Evolutionary conservation across 92 coral and sea anemone species (phyloP), one percentile per base, ranked within the genome.

Genomic region (Porites rus): DNA sequence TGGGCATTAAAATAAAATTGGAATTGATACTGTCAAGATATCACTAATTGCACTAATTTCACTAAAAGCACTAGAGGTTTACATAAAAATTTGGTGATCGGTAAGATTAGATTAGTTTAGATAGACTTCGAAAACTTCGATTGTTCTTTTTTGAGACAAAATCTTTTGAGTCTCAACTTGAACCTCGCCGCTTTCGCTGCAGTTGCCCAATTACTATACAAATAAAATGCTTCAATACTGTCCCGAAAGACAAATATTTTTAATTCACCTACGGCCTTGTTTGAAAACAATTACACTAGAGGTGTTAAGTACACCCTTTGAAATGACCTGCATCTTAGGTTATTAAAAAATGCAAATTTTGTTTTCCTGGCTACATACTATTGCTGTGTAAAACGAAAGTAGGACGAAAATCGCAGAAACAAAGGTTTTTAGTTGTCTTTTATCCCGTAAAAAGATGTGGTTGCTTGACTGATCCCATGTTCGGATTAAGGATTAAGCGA

Each of bases 271-370:
- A 7, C 4, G 50, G 51, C n/a, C 81, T 1, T 38, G 28, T 38
- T 16, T n/a, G 50, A 62, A 64, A 78, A 64, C 72, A 78, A 38
- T 78, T 25, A 12, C 59, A 19, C 38, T 69, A 38, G 25, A 63
- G 82, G 60, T 63, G 67, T 59, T 25, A 76, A 76, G 24, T 28
- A 59, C 5, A 11, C 20, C 59, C 72, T 77, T 78, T 46, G 38
- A 78, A 64, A 63, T 14, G 82, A 43, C 60, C 72, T 64, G n/a
- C 38, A 43, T 51, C 25, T 77, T 54, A 10, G 62, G 38, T 77
- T 77, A n/a, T 24, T 51, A 64, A 78, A 78, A 56, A 8, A 78
- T 78, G 72, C 82, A 78, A 78, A 78, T 64, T 43, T 0, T n/a
- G n/a, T 63, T 11, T 10, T 63, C 19, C 63, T 62, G 58, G 56